Evolutionary conservation across 92 coral and sea anemone genomes (phyloP).

Genomic region (Porites lobata): DNA sequence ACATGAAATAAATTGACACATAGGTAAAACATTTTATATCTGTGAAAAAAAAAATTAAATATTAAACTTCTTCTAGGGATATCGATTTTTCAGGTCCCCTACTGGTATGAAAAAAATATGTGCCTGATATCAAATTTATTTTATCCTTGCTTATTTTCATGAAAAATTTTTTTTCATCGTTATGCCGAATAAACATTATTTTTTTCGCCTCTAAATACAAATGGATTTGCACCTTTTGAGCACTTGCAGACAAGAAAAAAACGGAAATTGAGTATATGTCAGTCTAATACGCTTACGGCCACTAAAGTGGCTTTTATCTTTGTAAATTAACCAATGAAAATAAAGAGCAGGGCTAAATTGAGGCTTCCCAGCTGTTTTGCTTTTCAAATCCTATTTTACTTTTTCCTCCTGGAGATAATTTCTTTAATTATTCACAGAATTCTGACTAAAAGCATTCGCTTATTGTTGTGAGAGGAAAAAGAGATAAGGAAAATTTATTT

Average conservation of each 20-base stretch:
- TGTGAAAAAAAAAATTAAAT: neutral
- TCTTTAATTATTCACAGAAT: conserved; percentile 42
- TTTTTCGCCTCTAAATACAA: neutral
- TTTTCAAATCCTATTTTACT: neutral
- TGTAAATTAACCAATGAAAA: conserved; percentile 11
- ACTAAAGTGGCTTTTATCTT: conserved; percentile 41
- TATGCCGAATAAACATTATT: neutral
- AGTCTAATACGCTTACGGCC: neutral
- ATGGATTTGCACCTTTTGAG: neutral
- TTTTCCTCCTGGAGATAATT: neutral
- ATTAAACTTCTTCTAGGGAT: neutral
- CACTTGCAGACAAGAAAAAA: neutral
- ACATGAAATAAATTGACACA: neutral
- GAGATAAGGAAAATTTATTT: neutral
- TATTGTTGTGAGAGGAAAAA: neutral
- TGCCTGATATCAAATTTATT: neutral
- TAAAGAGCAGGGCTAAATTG: too few relatives aligned
- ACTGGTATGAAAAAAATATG: neutral
- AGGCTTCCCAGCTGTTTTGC: conserved; percentile 37
- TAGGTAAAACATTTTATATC: neutral
- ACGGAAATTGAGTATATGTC: conserved; percentile 34
- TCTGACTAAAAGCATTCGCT: neutral
- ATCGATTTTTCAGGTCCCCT: neutral
- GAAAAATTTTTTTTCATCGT: neutral
- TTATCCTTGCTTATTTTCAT: neutral